Percentiles rank a stretch among this genome's conserved stretches.
phyloP scores from a whole-genome alignment of 2,888 invertebrate genomes.

The Epinotia nisella region DNA sequence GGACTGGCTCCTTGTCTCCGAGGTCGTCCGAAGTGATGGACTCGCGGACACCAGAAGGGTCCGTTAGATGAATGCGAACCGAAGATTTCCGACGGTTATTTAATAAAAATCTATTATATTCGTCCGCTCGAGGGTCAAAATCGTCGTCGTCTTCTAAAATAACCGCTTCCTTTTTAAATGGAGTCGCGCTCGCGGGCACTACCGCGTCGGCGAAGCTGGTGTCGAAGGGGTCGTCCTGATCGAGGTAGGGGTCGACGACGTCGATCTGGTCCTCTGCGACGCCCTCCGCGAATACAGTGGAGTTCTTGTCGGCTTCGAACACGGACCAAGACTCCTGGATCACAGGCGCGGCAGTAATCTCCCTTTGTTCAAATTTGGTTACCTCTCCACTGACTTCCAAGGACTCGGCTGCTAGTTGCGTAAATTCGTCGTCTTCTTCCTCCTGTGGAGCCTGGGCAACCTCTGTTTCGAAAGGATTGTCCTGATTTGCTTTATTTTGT shows the following conservation, averaged over 20 bases:
- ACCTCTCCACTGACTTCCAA: conserved; percentile 85
- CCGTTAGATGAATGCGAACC: conserved; percentile 86
- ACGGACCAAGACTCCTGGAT: conserved; percentile 87
- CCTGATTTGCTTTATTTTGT: conserved; percentile 66
- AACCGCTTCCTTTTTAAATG: conserved; percentile 72
- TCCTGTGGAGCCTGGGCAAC: conserved; percentile 62
- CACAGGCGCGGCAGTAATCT: conserved; percentile 74
- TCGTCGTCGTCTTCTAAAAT: conserved; percentile 81
- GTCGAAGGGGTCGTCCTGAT: conserved; percentile 92
- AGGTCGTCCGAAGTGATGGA: conserved; percentile 83
- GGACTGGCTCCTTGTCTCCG: conserved; percentile 71
- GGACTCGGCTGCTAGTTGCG: conserved; percentile 91
- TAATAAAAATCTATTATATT: conserved; percentile 67
- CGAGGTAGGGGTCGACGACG: conserved; percentile 77
- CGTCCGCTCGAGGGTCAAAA: conserved; percentile 88
- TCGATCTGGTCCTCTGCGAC: conserved; percentile 80
- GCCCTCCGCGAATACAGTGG: conserved; percentile 75
- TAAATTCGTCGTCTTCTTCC: conserved; percentile 91
- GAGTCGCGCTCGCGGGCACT: conserved; percentile 75
- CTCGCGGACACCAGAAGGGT: conserved; percentile 86
- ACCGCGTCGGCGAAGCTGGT: conserved; percentile 92
- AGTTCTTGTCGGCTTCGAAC: conserved; percentile 84
- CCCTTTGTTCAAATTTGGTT: conserved; percentile 71
- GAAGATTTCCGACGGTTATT: conserved; percentile 80
- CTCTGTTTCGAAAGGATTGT: conserved; percentile 47